These are phyloP conservation scores for Anhinga anhinga DNA, from an alignment of 2,113 vertebrate species.

Conservation along the genomic window DNA sequence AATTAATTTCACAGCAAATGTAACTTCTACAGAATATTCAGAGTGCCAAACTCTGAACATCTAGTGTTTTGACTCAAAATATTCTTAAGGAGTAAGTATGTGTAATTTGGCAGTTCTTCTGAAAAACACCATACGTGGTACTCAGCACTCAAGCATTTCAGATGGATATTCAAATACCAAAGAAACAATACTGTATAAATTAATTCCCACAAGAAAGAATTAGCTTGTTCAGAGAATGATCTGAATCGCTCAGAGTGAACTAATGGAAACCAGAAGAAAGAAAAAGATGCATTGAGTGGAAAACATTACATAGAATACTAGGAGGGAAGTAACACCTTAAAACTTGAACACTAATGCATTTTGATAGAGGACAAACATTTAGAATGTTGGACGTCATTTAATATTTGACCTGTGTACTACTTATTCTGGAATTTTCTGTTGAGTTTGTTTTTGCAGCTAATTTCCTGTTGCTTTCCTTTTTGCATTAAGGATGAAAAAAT, in stretches of 20 bases:
- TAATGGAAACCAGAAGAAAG: conserved; percentile 23
- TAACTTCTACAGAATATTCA: background rate
- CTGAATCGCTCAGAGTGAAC: background rate
- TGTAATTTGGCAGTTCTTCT: background rate
- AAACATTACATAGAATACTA: background rate
- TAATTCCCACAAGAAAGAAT: conserved; percentile 7
- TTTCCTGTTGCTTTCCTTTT: background rate
- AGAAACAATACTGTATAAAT: conserved; percentile 23
- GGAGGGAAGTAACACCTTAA: background rate
- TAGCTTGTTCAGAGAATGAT: background rate
- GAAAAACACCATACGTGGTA: background rate
- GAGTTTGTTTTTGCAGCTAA: background rate
- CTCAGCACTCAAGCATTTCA: conserved; percentile 1
- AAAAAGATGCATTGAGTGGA: background rate
- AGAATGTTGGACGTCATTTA: background rate
- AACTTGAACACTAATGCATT: background rate
- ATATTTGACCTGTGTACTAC: background rate
- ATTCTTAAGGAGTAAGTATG: background rate
- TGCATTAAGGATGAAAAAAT: background rate
- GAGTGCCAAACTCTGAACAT: background rate
- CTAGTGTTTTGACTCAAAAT: conserved; percentile 18
- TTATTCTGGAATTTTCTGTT: background rate
- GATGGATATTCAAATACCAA: background rate
- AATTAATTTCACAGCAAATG: conserved; percentile 1
- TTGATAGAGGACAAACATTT: background rate